Conservation (phyloP, 2,113 vertebrate species). For the Phrynosoma platyrhinos region DNA sequence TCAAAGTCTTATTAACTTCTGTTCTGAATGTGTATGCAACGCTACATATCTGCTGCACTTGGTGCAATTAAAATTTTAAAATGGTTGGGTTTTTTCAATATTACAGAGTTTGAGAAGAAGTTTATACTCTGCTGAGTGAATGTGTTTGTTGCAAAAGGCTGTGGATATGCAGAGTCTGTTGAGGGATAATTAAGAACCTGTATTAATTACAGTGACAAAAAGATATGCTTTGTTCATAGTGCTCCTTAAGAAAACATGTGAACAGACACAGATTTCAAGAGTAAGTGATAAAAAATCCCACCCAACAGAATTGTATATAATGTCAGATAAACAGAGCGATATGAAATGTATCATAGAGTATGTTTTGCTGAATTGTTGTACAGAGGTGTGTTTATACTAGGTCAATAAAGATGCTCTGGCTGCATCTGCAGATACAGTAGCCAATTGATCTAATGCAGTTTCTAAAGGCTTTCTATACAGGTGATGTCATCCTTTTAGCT, state of each 20-base stretch:
- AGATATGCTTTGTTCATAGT: constrained; percentile 46
- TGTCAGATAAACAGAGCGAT: constrained; percentile 45
- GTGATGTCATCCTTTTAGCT: constrained; percentile 92
- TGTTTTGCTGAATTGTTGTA: constrained; percentile 65
- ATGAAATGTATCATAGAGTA: constrained; percentile 39
- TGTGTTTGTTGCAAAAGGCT: constrained; percentile 19
- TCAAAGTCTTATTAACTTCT: background rate
- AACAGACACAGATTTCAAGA: constrained; percentile 10
- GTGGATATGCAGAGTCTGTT: constrained; percentile 23
- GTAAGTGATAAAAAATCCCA: constrained; percentile 30
- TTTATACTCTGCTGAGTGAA: constrained; percentile 38
- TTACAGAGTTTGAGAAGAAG: background rate
- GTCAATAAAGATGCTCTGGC: constrained; percentile 88
- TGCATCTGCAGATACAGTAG: constrained; percentile 87
- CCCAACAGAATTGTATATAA: background rate
- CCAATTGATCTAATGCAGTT: constrained; percentile 97
- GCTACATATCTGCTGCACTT: background rate
- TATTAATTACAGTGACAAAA: constrained; percentile 45
- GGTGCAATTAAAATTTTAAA: background rate
- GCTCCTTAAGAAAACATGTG: constrained; percentile 13
- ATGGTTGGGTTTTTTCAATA: background rate
- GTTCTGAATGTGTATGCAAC: background rate
- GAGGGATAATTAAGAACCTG: background rate
- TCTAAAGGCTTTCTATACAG: constrained; percentile 85
- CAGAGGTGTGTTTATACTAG: constrained; percentile 63